Conservation (phyloP, 2,797 vertebrate genomes). For the Myoxocephalus aenaeus region DNA sequence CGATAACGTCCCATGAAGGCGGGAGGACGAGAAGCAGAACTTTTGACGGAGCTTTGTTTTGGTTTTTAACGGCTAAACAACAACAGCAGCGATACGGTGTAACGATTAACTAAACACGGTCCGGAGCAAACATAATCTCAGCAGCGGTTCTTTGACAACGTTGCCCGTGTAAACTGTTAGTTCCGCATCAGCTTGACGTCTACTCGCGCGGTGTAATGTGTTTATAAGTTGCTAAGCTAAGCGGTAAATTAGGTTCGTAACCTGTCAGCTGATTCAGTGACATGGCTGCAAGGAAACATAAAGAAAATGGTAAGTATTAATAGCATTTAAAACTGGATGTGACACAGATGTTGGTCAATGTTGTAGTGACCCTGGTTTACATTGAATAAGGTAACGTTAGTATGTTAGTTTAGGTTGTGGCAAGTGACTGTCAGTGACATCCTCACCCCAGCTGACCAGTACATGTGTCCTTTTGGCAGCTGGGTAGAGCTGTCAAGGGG, state of each 20-base stretch:
- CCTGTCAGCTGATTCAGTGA: not conserved
- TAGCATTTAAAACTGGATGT: not conserved
- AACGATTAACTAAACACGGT: not conserved
- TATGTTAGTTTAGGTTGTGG: not conserved
- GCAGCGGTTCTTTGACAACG: not conserved
- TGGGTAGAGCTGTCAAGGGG: no score
- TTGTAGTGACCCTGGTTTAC: not conserved
- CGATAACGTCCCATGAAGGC: conserved; percentile 34
- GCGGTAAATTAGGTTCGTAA: not conserved
- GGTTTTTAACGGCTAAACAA: not conserved
- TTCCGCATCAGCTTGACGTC: not conserved
- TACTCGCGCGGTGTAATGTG: not conserved
- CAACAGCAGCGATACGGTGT: fast-evolving
- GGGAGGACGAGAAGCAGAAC: conserved; percentile 61
- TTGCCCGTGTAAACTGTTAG: fast-evolving
- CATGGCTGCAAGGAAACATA: conserved; percentile 60
- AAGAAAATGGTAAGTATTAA: conserved; percentile 53
- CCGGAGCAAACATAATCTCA: not conserved
- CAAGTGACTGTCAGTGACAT: no score
- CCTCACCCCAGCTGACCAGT: no score
- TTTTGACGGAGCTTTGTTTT: conserved; percentile 29
- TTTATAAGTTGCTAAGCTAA: conserved; percentile 38
- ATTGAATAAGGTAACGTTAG: not conserved
- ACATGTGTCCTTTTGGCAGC: no score
- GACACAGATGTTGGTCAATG: no score